phyloP scores from a whole-genome alignment of 2,113 vertebrate species.

The Aythya baeri region DNA sequence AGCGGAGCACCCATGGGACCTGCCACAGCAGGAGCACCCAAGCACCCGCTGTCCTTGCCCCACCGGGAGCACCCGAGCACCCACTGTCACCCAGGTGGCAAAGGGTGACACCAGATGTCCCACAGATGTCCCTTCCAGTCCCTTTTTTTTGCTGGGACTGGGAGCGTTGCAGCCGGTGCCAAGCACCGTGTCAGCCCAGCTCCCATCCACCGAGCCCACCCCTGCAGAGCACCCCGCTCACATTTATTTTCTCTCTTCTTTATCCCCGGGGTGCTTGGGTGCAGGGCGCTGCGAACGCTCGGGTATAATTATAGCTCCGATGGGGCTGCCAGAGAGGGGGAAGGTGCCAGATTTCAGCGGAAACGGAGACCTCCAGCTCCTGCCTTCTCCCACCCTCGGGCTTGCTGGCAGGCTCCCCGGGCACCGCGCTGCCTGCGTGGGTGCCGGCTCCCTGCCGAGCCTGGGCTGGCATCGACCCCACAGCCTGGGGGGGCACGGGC shows the following conservation, averaged over 20 bases:
- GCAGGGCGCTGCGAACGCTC: neutral
- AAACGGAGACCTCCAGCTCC: slow-evolving; percentile 8
- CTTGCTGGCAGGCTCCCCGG: neutral
- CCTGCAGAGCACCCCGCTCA: neutral
- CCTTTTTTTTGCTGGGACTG: neutral
- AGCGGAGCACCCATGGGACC: neutral
- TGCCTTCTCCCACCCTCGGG: neutral
- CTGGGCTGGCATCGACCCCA: accelerated
- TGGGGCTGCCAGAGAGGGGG: slow-evolving; percentile 13
- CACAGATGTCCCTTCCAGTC: too few species aligned
- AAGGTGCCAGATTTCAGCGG: slow-evolving; percentile 10
- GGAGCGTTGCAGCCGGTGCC: accelerated
- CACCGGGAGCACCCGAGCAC: too few species aligned
- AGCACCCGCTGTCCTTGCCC: accelerated
- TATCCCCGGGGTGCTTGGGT: neutral
- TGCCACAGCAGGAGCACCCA: neutral
- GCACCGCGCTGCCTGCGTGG: accelerated
- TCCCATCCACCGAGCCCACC: neutral
- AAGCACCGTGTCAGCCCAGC: neutral
- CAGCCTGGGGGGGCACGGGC: neutral
- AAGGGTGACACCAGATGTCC: neutral
- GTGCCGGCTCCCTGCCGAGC: neutral
- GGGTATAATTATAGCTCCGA: neutral
- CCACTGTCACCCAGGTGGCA: accelerated
- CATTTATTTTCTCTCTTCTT: neutral